These are phyloP conservation scores for Neoseiulus cucumeris DNA, from an alignment of 1,140 invertebrate species.

Conservation along the genomic window DNA sequence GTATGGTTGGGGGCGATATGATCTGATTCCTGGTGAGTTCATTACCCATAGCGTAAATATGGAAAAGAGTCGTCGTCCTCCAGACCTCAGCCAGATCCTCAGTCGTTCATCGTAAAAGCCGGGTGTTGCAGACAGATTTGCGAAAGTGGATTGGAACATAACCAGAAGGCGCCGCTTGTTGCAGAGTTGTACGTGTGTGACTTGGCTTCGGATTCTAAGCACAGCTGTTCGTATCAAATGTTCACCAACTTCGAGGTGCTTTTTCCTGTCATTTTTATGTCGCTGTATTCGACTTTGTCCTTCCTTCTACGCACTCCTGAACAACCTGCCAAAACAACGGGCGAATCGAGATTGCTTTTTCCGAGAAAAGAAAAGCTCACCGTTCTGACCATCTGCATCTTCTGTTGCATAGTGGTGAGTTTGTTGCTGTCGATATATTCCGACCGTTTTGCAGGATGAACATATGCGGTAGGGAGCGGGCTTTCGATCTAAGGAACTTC, in stretches of 20 bases:
- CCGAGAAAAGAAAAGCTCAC: conserved; percentile 3
- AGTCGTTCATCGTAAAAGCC: too few species aligned
- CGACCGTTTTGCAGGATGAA: too few species aligned
- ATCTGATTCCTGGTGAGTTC: conserved; percentile 7
- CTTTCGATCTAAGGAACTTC: too few species aligned
- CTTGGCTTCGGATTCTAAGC: not conserved
- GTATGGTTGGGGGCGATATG: not conserved
- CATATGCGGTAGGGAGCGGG: too few species aligned
- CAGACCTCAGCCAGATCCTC: too few species aligned
- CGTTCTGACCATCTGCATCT: not conserved
- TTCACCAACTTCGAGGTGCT: not conserved
- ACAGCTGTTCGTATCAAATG: conserved; percentile 6
- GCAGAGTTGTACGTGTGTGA: conserved; percentile 5
- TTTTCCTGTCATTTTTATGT: not conserved
- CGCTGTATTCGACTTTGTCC: not conserved
- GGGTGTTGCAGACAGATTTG: too few species aligned
- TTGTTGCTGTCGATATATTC: too few species aligned
- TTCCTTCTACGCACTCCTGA: not conserved
- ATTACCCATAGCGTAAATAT: too few species aligned
- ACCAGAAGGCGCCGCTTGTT: not conserved
- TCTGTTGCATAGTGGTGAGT: conserved; percentile 3
- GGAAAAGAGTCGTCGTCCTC: too few species aligned
- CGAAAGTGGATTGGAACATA: too few species aligned
- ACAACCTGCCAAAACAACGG: conserved; percentile 3
- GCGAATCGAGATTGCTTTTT: not conserved